phyloP scores from a whole-genome alignment of 2,888 invertebrate genomes.

The Euplexia lucipara region DNA sequence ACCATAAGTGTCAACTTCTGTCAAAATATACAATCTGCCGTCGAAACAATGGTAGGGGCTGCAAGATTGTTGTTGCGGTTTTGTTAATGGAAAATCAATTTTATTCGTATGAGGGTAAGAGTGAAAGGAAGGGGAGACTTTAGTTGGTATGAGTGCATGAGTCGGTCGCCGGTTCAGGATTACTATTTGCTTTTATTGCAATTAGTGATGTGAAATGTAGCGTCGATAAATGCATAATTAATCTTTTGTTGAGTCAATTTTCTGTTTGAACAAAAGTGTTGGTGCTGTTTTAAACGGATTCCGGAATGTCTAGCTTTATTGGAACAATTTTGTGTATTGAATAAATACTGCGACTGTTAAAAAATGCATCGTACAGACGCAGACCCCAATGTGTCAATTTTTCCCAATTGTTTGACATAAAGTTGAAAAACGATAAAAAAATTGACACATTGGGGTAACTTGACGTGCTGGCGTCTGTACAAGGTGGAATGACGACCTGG shows the following conservation, averaged over 20 bases:
- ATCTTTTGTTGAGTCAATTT: slow-evolving; percentile 25
- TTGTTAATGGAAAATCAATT: slow-evolving; percentile 24
- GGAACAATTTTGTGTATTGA: not conserved
- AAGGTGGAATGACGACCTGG: too few relatives aligned
- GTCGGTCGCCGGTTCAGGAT: slow-evolving; percentile 41
- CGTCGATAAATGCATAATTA: slow-evolving; percentile 48
- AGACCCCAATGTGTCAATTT: too few relatives aligned
- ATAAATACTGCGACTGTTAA: too few relatives aligned
- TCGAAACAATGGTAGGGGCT: slow-evolving; percentile 59
- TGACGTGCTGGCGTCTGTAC: too few relatives aligned
- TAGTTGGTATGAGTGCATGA: slow-evolving; percentile 47
- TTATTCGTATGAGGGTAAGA: slow-evolving; percentile 9
- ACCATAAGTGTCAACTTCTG: slow-evolving; percentile 63
- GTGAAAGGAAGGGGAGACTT: slow-evolving; percentile 14
- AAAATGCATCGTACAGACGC: too few relatives aligned
- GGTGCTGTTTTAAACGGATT: slow-evolving; percentile 13
- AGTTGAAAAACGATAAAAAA: too few relatives aligned
- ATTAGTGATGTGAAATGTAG: slow-evolving; percentile 58
- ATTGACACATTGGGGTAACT: too few relatives aligned
- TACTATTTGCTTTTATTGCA: slow-evolving; percentile 60
- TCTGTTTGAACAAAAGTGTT: slow-evolving; percentile 14
- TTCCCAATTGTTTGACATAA: too few relatives aligned
- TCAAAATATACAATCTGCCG: slow-evolving; percentile 65
- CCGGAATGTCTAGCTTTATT: not conserved
- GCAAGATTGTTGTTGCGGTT: slow-evolving; percentile 24